Conservation (phyloP, 1,140 invertebrate genomes). For the Brachionus rotundiformis region DNA sequence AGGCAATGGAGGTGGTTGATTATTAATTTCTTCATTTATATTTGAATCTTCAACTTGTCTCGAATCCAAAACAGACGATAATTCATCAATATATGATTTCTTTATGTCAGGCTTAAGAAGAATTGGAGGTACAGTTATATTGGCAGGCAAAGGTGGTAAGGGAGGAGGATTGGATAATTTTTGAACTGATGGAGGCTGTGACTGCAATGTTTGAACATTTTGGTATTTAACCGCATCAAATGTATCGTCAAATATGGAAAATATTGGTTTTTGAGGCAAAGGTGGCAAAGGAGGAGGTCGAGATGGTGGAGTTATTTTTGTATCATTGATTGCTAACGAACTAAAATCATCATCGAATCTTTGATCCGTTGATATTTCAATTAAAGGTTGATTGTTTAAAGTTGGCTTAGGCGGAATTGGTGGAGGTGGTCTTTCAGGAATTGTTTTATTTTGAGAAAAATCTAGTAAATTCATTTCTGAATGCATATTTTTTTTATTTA, state of each 20-base stretch:
- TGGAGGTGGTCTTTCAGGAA: constrained; percentile 20
- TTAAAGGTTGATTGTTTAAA: constrained; percentile 1
- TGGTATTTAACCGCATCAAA: not conserved
- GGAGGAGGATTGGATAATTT: not conserved
- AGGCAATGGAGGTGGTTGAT: not conserved
- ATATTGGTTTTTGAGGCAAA: not conserved
- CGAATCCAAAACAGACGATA: not conserved
- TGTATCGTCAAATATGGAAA: constrained; percentile 28
- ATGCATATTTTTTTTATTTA: not conserved
- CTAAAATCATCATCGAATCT: not conserved
- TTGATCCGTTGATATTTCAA: not conserved
- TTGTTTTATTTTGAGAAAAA: not conserved
- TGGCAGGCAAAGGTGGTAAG: not conserved
- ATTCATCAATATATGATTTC: not conserved
- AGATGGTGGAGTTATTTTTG: not conserved
- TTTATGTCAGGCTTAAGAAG: not conserved
- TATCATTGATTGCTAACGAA: not conserved
- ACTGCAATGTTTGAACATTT: not conserved
- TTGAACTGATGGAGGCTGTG: not conserved
- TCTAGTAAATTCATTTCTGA: constrained; percentile 32
- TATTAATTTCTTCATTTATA: not conserved
- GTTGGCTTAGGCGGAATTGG: constrained; percentile 1
- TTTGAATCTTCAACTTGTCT: not conserved
- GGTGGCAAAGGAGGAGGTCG: constrained; percentile 39
- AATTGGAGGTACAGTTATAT: not conserved